Conservation (phyloP, 2,888 invertebrate species). For the Agrilus mali region DNA sequence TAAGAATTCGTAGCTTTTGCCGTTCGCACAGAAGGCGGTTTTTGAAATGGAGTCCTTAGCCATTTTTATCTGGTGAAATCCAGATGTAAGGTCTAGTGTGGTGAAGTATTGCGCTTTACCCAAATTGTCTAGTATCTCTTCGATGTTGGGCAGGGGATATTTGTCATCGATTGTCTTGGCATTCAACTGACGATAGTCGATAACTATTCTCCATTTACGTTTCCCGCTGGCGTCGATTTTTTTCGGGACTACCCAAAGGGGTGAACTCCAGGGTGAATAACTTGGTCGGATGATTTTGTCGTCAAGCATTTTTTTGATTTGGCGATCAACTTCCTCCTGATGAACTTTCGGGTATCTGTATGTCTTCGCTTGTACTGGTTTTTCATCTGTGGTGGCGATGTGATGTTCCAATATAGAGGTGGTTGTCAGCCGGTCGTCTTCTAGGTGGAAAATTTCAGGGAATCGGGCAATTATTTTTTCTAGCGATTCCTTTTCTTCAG, state of each 20-base stretch:
- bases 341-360: conserved; percentile 12
- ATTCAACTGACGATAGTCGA: conserved; percentile 25
- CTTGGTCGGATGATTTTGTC: conserved; percentile 7
- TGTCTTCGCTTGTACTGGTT: conserved; percentile 10
- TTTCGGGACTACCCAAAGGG: conserved; percentile 7
- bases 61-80: conserved; percentile 22
- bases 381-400: conserved; percentile 11
- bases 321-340: conserved; percentile 10
- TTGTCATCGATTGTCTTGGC: conserved; percentile 20
- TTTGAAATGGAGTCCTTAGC: conserved; percentile 15
- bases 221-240: conserved; percentile 16
- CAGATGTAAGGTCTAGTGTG: conserved; percentile 21
- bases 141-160: conserved; percentile 15
- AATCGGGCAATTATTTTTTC: conserved; percentile 7
- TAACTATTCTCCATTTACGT: conserved; percentile 23
- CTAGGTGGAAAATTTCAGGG: conserved; percentile 4
- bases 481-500: conserved; percentile 11
- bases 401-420: conserved; percentile 6
- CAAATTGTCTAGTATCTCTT: conserved; percentile 15
- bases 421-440: conserved; percentile 3
- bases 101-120: conserved; percentile 20
- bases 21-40: conserved; percentile 21
- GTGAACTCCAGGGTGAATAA: conserved; percentile 5
- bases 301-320: conserved; percentile 11
- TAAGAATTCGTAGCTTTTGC: conserved; percentile 22